Conservation (phyloP, 2,797 vertebrate species). For the Falco novaeseelandiae region DNA sequence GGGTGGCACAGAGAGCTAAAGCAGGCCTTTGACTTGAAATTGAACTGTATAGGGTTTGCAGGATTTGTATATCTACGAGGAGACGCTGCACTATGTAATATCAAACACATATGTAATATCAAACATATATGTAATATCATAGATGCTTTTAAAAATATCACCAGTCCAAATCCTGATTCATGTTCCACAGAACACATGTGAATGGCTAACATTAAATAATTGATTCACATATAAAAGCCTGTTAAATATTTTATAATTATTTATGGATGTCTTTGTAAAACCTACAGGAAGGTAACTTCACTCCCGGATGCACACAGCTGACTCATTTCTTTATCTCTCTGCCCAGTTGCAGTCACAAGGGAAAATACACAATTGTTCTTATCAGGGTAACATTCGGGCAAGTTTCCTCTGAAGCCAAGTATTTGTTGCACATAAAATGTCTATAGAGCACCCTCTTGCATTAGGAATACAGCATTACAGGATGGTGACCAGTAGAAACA, state of each 20-base stretch:
- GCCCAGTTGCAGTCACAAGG: not conserved
- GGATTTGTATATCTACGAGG: not conserved
- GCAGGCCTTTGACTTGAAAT: not conserved
- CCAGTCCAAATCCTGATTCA: not conserved
- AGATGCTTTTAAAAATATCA: not conserved
- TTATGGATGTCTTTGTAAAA: not conserved
- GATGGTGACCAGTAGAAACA: not conserved
- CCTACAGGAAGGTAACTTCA: not conserved
- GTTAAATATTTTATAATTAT: not conserved
- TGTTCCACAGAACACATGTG: not conserved
- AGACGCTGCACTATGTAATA: not conserved
- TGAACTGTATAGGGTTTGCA: not conserved
- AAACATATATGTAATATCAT: not conserved
- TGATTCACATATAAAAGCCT: not conserved
- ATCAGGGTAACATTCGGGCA: not conserved
- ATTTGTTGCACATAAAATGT: not conserved
- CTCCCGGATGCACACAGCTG: not conserved
- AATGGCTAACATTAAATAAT: not conserved
- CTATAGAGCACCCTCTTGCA: not conserved
- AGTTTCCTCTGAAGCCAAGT: constrained; percentile 4
- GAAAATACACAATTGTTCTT: constrained; percentile 21
- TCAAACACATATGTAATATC: not conserved
- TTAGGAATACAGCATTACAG: not conserved
- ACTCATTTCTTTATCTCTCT: constrained; percentile 16
- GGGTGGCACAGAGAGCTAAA: not conserved